These are phyloP conservation scores for Lithophane semibrunnea DNA, from an alignment of 2,888 invertebrate genomes.

Conservation along the genomic window DNA sequence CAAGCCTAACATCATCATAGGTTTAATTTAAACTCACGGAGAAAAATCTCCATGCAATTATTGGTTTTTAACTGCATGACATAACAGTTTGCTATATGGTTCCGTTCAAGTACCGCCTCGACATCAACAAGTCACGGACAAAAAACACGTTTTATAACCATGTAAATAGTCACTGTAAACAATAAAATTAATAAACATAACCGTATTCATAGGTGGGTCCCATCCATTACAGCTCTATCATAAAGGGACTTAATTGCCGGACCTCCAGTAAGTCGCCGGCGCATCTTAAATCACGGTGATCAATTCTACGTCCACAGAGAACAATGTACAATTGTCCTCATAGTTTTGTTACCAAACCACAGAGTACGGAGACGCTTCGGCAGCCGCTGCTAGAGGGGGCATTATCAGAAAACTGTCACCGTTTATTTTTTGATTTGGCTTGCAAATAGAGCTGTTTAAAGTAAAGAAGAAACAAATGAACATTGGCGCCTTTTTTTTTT, in stretches of 20 bases:
- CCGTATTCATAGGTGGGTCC: conserved; percentile 43
- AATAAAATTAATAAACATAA: conserved; percentile 46
- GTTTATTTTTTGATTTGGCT: not conserved
- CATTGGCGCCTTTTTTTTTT: no score
- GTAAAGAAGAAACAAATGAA: no score
- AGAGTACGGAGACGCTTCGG: not conserved
- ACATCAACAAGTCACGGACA: conserved; percentile 34
- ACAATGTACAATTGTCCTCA: conserved; percentile 63
- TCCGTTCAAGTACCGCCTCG: conserved; percentile 13
- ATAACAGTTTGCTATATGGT: conserved; percentile 3
- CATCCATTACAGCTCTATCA: conserved; percentile 54
- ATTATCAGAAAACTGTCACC: no score
- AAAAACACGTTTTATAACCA: conserved; percentile 41
- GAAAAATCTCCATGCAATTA: not conserved
- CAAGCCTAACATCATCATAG: not conserved
- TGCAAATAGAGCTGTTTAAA: no score
- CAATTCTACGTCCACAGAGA: conserved; percentile 61
- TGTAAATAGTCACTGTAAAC: conserved; percentile 31
- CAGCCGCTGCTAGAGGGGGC: no score
- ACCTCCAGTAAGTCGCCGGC: conserved; percentile 50
- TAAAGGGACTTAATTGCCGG: conserved; percentile 59
- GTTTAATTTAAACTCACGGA: not conserved
- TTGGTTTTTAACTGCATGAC: conserved; percentile 16
- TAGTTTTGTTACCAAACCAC: conserved; percentile 65
- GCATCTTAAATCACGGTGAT: conserved; percentile 64